Conservation (phyloP, 2,888 invertebrate genomes). For the Volucella zonaria region DNA sequence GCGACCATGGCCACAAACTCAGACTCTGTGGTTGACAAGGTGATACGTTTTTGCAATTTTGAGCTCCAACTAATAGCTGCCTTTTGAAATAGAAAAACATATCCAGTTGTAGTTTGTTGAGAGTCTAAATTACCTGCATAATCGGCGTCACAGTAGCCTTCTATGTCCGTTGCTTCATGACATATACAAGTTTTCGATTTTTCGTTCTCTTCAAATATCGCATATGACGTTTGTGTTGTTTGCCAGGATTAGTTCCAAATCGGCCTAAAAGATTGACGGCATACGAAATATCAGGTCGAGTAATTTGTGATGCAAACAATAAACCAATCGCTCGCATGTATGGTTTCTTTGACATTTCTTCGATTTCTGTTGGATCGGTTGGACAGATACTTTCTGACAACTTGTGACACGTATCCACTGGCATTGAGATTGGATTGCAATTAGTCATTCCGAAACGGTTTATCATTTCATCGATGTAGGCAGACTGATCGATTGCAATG, state of each 20-base stretch:
- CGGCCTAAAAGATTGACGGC: slow-evolving; percentile 35
- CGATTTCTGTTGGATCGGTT: slow-evolving; percentile 43
- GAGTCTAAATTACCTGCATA: slow-evolving; percentile 52
- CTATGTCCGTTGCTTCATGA: slow-evolving; percentile 5
- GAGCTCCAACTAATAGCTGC: slow-evolving; percentile 66
- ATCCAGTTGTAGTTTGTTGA: slow-evolving; percentile 44
- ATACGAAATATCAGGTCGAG: slow-evolving; percentile 45
- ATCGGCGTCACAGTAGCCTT: slow-evolving; percentile 63
- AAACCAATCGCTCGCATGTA: slow-evolving; percentile 61
- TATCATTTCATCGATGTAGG: slow-evolving; percentile 65
- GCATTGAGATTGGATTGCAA: slow-evolving; percentile 57
- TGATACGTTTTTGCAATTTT: slow-evolving; percentile 66
- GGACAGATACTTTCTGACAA: slow-evolving; percentile 58
- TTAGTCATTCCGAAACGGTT: slow-evolving; percentile 1
- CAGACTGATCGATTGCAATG: slow-evolving; percentile 4
- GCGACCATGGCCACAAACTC: slow-evolving; percentile 71
- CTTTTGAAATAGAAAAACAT: slow-evolving; percentile 36
- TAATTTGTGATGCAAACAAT: slow-evolving; percentile 59
- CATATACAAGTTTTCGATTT: slow-evolving; percentile 2
- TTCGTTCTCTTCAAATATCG: slow-evolving; percentile 55
- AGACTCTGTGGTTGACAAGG: slow-evolving; percentile 68
- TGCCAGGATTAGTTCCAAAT: slow-evolving; percentile 52
- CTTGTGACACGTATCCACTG: slow-evolving; percentile 63
- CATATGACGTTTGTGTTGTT: slow-evolving; percentile 65
- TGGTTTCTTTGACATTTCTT: slow-evolving; percentile 58